Evolutionary conservation across 2,888 invertebrate genomes (phyloP), one percentile per base, ranked within the genome.

Genomic region (Tolmerus cingulatus): DNA sequence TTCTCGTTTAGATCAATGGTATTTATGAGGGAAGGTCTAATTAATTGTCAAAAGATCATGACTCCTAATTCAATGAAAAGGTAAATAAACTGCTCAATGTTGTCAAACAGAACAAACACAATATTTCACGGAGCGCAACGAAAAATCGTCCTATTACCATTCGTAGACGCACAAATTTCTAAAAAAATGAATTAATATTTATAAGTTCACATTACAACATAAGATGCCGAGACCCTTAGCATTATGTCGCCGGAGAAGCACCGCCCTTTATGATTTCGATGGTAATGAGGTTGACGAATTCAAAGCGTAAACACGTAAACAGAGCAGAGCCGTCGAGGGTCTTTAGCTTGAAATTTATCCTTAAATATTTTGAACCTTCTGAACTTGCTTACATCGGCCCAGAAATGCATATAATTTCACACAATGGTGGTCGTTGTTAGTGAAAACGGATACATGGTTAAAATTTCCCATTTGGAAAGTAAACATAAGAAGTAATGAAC

Each of bases 101-200:
- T 82, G 82, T 82, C 66, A 82, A 57, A 57, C 57, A 82, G 66
- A 82, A 16, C 66, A 34, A 51, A 51, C 7, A 51, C n/a, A n/a
- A 51, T 27, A 12, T 37, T 46, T 66, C 34, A 34, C 46, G 40
- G 37, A 37, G 37, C 37, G 37, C 37, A 81, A 82, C 37, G 57
- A 66, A 34, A 40, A 37, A 82, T 57, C 37, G 3, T 12, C 57
- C 57, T 34, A 57, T 82, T 82, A 40, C 12, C 81, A 57, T 57
- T 57, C 37, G 34, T 55, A 82, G 55, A 82, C 7, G 57, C 37
- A 37, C 23, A 57, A n/a, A 34, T 19, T 66, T 57, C 82, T 16
- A 37, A 51, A 57, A 37, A 57, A 66, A 30, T 66, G 27, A 82
- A 82, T 82, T 82, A 82, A 82, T 82, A 82, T 82, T 82, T 82